phyloP scores from a whole-genome alignment of 2,797 vertebrate species.

The Amazona ochrocephala region DNA sequence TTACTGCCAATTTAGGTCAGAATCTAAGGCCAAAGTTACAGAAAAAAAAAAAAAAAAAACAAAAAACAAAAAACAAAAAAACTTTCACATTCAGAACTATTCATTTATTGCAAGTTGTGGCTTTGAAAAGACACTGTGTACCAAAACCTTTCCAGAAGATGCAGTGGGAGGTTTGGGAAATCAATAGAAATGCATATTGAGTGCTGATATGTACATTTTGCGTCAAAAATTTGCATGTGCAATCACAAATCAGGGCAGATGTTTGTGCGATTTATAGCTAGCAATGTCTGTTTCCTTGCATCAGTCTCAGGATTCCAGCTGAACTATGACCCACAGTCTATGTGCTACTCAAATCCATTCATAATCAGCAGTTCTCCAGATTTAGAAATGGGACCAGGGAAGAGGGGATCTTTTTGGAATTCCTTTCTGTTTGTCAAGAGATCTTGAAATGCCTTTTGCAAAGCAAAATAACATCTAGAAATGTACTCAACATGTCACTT shows the following conservation, averaged over 20 bases:
- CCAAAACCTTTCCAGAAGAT: not conserved
- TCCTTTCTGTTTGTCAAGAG: constrained; percentile 16
- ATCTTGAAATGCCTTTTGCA: constrained; percentile 49
- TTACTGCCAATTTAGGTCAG: not conserved
- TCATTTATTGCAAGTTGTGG: not conserved
- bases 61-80: not conserved
- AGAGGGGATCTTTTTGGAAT: not conserved
- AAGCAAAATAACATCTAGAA: constrained; percentile 56
- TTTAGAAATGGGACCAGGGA: not conserved
- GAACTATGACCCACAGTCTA: not conserved
- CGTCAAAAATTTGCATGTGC: not conserved
- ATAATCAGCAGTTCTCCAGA: not conserved
- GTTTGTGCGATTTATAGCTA: not conserved
- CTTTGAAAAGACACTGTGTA: not conserved
- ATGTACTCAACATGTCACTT: constrained; percentile 51
- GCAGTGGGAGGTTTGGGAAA: not conserved
- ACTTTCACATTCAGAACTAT: not conserved
- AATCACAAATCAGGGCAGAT: not conserved
- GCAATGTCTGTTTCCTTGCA: not conserved
- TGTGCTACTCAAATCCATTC: not conserved
- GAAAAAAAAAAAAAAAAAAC: too few species aligned
- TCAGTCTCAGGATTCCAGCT: not conserved
- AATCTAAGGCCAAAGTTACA: not conserved
- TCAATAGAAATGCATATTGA: not conserved
- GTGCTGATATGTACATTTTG: not conserved